Evolutionary conservation across 2,888 invertebrate species (phyloP).

Genomic region (Hipparchia semele): DNA sequence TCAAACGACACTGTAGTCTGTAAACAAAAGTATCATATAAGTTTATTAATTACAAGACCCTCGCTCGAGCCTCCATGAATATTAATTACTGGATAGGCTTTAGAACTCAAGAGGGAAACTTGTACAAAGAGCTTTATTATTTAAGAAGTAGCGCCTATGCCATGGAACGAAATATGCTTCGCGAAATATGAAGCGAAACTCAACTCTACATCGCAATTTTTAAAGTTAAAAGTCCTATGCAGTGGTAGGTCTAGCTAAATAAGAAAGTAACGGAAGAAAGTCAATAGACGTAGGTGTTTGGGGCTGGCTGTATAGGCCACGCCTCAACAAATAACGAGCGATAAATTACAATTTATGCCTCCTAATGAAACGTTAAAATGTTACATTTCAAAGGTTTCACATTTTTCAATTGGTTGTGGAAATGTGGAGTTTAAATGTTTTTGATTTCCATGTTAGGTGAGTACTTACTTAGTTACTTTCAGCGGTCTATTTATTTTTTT

Average conservation of each 20-base stretch:
- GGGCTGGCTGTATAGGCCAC: constrained; percentile 70
- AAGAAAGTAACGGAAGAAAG: constrained; percentile 82
- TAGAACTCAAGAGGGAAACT: constrained; percentile 83
- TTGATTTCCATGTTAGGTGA: too few relatives aligned
- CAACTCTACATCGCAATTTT: constrained; percentile 45
- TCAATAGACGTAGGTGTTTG: constrained; percentile 79
- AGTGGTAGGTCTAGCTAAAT: constrained; percentile 74
- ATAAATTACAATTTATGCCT: constrained; percentile 41
- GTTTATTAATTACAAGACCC: constrained; percentile 83
- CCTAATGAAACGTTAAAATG: constrained; percentile 36
- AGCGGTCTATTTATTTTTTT: neutral
- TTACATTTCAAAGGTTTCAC: constrained; percentile 25
- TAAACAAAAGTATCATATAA: constrained; percentile 84
- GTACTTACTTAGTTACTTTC: too few relatives aligned
- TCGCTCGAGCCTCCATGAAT: constrained; percentile 80
- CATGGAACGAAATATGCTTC: constrained; percentile 75
- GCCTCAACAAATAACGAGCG: constrained; percentile 63
- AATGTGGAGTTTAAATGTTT: neutral
- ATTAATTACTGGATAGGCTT: constrained; percentile 83
- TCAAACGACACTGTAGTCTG: constrained; percentile 70
- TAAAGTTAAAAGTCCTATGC: constrained; percentile 53
- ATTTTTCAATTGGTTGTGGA: constrained; percentile 15
- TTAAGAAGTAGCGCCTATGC: constrained; percentile 78
- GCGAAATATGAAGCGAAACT: constrained; percentile 41
- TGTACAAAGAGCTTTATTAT: constrained; percentile 83